phyloP scores from a whole-genome alignment of 2,888 invertebrate genomes.

The Venusia cambrica region DNA sequence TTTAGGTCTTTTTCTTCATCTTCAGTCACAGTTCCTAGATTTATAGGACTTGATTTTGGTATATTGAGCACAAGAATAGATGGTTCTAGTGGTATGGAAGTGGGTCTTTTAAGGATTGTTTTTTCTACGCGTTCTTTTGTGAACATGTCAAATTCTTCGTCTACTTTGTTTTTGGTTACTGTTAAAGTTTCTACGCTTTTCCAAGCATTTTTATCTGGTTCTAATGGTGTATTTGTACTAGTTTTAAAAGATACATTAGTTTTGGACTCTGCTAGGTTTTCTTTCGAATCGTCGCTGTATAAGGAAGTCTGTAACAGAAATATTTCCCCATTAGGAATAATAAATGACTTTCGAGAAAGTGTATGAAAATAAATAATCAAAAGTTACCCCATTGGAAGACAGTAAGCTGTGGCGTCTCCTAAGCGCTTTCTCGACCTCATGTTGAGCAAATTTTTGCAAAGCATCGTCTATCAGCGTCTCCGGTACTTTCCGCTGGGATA shows the following conservation, averaged over 20 bases:
- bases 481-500: constrained; percentile 92
- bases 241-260: constrained; percentile 41
- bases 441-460: constrained; percentile 89
- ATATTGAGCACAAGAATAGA: constrained; percentile 50
- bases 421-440: constrained; percentile 86
- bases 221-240: constrained; percentile 48
- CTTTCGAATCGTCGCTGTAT: constrained; percentile 58
- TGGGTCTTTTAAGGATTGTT: constrained; percentile 43
- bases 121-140: constrained; percentile 66
- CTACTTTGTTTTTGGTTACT: no score
- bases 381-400: constrained; percentile 63
- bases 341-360: no score
- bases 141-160: constrained; percentile 74
- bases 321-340: no score
- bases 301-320: constrained; percentile 65
- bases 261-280: constrained; percentile 49
- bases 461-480: constrained; percentile 95
- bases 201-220: constrained; percentile 58
- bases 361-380: no score
- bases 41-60: constrained; percentile 44
- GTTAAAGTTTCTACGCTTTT: constrained; percentile 52
- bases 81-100: constrained; percentile 49
- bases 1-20: constrained; percentile 63
- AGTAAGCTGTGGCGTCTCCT: constrained; percentile 65
- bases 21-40: constrained; percentile 63